Base-by-base conservation (phyloP, 2,113 vertebrate species). In the Tragelaphus imberbis region DNA sequence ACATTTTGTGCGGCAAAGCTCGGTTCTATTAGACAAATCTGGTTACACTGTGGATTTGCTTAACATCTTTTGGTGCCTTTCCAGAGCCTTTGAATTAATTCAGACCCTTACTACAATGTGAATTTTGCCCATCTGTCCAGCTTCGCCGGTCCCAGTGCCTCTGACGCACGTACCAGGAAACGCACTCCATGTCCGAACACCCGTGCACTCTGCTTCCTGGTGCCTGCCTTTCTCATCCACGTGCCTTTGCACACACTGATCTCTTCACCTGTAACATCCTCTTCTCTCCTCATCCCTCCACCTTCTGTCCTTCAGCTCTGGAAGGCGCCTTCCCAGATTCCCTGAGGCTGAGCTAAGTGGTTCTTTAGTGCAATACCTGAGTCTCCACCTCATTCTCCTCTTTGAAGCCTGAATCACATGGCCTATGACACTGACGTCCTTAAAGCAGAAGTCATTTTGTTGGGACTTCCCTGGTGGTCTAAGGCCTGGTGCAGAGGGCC, bases 141-240 rank as follows among this genome's bases (percentile, higher is more conserved):
- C 14, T 44, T 65, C 25, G 4, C 1, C 89, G 90, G 44, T 25
- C 44, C 5, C 36, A 33, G 15, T 6, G 36, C 27, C 9, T 53
- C 21, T 81, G 49, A 4, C 2, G 19, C 36, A 63, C 15, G 36
- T 0, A 8, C 36, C 56, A 0, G 1, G 23, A 90, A 79, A 33
- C 19, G 23, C 12, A 36, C 8, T 28, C 23, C 55, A 51, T 6
- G 25, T 49, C 49, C 21, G 28, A 49, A 65, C 9, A 30, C 58
- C 5, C 0, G 0, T 33, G 63, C 36, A 49, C 56, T 15, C 36
- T 3, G 7, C 40, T 59, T 59, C 16, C 8, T 6, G 30, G 40
- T 53, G 81, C 10, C 27, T 2, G 0, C 3, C 47, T 33, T 68
- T 51, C 59, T 51, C 56, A 7, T 16, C 47, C 27, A 11, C 4